phyloP scores from a whole-genome alignment of 2,888 invertebrate genomes.

The Colostygia pectinataria region DNA sequence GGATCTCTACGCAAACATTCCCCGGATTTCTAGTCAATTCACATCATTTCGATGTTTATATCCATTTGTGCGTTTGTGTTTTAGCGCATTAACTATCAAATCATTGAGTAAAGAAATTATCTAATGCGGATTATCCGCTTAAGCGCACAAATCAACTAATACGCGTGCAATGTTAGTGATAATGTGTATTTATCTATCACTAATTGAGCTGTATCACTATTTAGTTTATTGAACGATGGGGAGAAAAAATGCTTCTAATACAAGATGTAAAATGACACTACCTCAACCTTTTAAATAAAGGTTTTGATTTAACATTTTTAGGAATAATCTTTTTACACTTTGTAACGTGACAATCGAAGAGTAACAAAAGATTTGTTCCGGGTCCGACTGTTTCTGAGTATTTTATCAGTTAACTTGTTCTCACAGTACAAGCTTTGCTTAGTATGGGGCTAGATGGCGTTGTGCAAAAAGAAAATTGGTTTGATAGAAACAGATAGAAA shows the following conservation, averaged over 20 bases:
- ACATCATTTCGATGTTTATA: too few relatives aligned
- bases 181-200: constrained; percentile 6
- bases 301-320: too few relatives aligned
- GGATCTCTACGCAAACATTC: constrained; percentile 27
- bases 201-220: not conserved
- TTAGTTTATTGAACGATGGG: not conserved
- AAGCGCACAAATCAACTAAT: constrained; percentile 24
- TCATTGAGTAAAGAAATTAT: constrained; percentile 7
- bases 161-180: constrained; percentile 10
- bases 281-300: too few relatives aligned
- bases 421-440: too few relatives aligned
- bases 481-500: too few relatives aligned
- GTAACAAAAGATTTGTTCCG: too few relatives aligned
- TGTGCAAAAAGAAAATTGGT: too few relatives aligned
- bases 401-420: too few relatives aligned
- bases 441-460: too few relatives aligned
- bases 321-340: not conserved
- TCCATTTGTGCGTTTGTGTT: constrained; percentile 4
- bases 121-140: constrained; percentile 11
- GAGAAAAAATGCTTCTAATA: too few relatives aligned
- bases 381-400: too few relatives aligned
- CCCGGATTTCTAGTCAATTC: too few relatives aligned
- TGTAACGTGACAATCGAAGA: not conserved
- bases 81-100: constrained; percentile 1
- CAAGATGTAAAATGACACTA: not conserved